Percentiles rank a stretch among this genome's conserved stretches.
Conservation (phyloP, 2,797 vertebrate genomes). For the Taenioides sp. region DNA sequence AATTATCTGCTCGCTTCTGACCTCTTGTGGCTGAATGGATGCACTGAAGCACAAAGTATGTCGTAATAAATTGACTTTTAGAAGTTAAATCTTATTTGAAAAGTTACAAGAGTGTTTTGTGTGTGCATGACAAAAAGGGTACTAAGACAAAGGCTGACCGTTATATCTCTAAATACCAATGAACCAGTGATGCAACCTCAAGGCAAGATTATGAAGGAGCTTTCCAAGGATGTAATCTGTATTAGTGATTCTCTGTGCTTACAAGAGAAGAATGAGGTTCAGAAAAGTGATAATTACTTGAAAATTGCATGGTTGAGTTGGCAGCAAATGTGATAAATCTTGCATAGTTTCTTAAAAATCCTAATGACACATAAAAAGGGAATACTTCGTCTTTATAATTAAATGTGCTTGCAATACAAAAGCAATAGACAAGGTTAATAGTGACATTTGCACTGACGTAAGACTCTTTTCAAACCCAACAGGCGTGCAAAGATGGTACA, state of each 20-base stretch:
- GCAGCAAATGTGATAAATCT: conserved; percentile 10
- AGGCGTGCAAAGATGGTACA: neutral
- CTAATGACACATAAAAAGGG: neutral
- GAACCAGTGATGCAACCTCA: conserved; percentile 29
- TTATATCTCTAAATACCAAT: conserved; percentile 34
- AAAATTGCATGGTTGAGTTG: conserved; percentile 1
- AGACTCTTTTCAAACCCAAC: neutral
- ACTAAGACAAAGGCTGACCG: conserved; percentile 19
- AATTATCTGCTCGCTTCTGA: neutral
- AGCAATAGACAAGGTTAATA: conserved; percentile 1
- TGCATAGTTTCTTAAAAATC: neutral
- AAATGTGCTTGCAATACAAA: neutral
- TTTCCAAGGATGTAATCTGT: conserved; percentile 25
- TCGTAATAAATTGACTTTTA: neutral
- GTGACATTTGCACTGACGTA: neutral
- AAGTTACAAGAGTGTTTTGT: neutral
- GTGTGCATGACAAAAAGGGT: conserved; percentile 24
- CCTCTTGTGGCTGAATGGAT: neutral
- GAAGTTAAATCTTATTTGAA: neutral
- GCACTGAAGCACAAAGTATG: neutral
- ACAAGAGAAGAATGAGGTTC: conserved; percentile 12
- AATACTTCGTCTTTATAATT: neutral
- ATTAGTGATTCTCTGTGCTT: neutral
- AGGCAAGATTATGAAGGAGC: conserved; percentile 12
- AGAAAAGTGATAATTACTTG: neutral